Evolutionary conservation across 2,888 invertebrate genomes (phyloP).

Genomic region (Cremastinae sp.): DNA sequence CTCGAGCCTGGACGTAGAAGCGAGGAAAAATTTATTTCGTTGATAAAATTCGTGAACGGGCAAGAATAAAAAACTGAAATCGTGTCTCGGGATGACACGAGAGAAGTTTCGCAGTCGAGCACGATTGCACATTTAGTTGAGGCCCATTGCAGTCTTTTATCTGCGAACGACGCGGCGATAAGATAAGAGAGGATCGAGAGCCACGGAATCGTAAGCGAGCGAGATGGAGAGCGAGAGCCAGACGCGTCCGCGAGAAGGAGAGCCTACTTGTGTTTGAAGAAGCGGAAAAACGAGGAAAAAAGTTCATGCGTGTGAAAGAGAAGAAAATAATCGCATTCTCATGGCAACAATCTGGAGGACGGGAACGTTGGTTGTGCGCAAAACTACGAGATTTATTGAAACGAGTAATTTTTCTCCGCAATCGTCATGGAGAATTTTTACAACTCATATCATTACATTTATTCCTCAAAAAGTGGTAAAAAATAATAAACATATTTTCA

Average conservation of each 20-base stretch:
- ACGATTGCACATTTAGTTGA: constrained; percentile 57
- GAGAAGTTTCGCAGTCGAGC: constrained; percentile 48
- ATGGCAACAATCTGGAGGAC: constrained; percentile 79
- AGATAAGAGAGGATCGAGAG: constrained; percentile 55
- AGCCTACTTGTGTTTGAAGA: constrained; percentile 46
- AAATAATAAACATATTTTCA: too few species aligned
- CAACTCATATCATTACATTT: constrained; percentile 27
- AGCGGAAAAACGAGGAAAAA: constrained; percentile 33
- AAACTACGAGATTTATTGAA: neutral
- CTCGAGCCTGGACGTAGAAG: neutral
- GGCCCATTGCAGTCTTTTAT: constrained; percentile 61
- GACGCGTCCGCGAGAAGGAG: constrained; percentile 42
- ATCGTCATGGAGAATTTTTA: neutral
- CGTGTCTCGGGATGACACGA: constrained; percentile 10
- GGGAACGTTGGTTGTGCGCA: constrained; percentile 51
- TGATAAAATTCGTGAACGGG: neutral
- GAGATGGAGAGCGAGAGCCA: constrained; percentile 44
- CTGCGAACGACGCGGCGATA: constrained; percentile 58
- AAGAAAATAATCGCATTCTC: constrained; percentile 72
- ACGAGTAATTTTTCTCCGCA: neutral
- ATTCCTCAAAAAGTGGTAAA: too few species aligned
- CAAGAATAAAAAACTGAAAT: constrained; percentile 34
- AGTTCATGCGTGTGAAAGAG: constrained; percentile 25
- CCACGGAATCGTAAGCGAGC: constrained; percentile 42
- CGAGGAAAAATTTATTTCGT: neutral